Evolutionary conservation across 1,140 invertebrate species (phyloP).

Genomic region (Atopsyche davidsoni): DNA sequence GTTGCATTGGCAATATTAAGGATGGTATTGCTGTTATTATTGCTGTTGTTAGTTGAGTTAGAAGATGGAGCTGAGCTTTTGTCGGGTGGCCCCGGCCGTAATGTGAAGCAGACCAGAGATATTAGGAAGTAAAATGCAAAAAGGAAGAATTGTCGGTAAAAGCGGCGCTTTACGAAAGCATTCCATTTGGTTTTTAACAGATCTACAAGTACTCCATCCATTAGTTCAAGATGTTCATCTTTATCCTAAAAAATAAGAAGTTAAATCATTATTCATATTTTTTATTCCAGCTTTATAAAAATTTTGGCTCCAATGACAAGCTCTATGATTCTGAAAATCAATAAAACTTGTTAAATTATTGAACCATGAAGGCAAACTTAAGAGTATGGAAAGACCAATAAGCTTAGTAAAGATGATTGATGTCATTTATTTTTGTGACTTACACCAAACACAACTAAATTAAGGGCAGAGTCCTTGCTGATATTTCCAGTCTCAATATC

Average conservation of each 20-base stretch:
- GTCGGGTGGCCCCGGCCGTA: conserved; percentile 69
- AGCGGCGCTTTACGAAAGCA: conserved; percentile 91
- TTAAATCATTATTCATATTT: too few relatives aligned
- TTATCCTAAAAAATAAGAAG: conserved; percentile 64
- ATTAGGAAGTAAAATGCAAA: conserved; percentile 87
- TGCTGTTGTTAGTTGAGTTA: conserved; percentile 11
- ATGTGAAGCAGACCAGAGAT: conserved; percentile 78
- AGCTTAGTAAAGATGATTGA: too few relatives aligned
- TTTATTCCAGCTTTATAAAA: too few relatives aligned
- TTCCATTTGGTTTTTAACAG: conserved; percentile 97
- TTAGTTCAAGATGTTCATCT: conserved; percentile 88
- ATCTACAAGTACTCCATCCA: conserved; percentile 93
- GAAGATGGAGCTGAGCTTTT: conserved; percentile 19
- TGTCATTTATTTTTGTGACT: too few relatives aligned
- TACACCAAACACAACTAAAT: conserved; percentile 98
- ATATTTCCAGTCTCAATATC: conserved; percentile 85
- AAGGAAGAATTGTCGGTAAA: conserved; percentile 86
- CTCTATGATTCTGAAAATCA: too few relatives aligned
- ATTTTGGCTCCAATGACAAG: too few relatives aligned
- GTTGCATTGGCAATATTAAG: conserved; percentile 5
- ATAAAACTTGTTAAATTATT: too few relatives aligned
- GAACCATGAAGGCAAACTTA: neutral
- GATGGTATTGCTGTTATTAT: too few relatives aligned
- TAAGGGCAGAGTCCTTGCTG: conserved; percentile 88
- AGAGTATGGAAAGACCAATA: too few relatives aligned